Percentiles rank a stretch among this genome's conserved stretches.
These are phyloP conservation scores for Heloderma charlesbogerti DNA, from an alignment of 2,113 vertebrate genomes.

Conservation along the genomic window DNA sequence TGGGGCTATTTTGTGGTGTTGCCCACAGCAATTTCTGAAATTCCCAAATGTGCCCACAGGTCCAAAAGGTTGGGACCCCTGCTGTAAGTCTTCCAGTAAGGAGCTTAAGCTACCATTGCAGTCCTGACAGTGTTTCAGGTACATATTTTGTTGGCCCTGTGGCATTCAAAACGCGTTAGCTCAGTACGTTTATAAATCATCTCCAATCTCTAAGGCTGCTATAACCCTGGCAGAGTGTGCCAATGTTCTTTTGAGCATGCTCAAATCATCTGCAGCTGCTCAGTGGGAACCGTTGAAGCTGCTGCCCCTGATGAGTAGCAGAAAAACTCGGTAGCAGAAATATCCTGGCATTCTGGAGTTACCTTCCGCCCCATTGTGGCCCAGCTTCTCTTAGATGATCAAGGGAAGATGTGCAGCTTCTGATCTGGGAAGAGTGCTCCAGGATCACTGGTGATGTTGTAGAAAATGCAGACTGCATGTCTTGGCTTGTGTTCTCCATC, in stretches of 20 bases:
- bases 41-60: too few species aligned
- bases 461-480: background rate
- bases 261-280: background rate
- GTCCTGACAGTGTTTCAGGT: background rate
- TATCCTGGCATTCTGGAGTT: background rate
- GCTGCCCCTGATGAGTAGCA: too few species aligned
- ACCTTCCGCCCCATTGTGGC: background rate
- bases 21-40: too few species aligned
- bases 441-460: too few species aligned
- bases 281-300: background rate
- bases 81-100: background rate
- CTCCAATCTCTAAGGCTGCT: background rate
- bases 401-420: background rate
- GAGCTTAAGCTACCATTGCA: background rate
- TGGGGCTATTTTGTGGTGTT: too few species aligned
- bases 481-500: background rate
- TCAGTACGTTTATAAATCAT: background rate
- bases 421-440: background rate
- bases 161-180: background rate
- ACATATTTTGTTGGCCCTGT: background rate
- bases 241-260: background rate
- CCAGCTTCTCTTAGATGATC: too few species aligned
- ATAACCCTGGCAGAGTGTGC: background rate
- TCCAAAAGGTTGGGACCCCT: too few species aligned
- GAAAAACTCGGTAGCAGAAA: background rate